phyloP scores from a whole-genome alignment of 2,888 invertebrate genomes.

The Xanthia icteritia region DNA sequence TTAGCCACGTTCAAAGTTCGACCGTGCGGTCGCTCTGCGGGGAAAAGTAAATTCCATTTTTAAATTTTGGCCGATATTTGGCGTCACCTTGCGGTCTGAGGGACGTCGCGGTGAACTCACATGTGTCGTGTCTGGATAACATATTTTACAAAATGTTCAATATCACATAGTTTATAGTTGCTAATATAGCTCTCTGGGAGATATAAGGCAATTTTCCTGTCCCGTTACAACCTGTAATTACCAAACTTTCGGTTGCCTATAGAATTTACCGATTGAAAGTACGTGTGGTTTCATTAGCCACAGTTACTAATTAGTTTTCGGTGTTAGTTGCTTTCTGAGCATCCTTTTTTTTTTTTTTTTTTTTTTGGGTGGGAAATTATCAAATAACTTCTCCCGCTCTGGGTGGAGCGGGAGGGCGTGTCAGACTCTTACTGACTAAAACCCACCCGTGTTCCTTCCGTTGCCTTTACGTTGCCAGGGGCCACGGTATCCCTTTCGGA shows the following conservation, averaged over 20 bases:
- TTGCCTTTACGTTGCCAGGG: too few species aligned
- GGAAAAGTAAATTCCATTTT: conserved; percentile 63
- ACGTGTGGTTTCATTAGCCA: conserved; percentile 20
- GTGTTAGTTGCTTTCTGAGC: conserved; percentile 4
- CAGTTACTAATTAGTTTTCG: conserved; percentile 24
- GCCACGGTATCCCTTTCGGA: too few species aligned
- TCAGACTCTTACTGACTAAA: too few species aligned
- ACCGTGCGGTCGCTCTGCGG: conserved; percentile 38
- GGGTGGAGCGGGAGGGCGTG: too few species aligned
- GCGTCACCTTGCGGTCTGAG: conserved; percentile 64
- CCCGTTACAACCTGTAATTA: conserved; percentile 28
- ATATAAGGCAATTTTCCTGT: conserved; percentile 27
- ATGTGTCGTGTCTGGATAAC: conserved; percentile 23
- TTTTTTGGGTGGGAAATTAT: too few species aligned
- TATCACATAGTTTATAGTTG: conserved; percentile 45
- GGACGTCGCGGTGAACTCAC: conserved; percentile 36
- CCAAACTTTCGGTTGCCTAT: conserved; percentile 19
- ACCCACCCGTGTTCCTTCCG: too few species aligned
- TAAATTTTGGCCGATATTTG: conserved; percentile 62
- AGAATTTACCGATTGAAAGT: conserved; percentile 24
- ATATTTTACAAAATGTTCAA: conserved; percentile 38
- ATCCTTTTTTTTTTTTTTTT: too few species aligned
- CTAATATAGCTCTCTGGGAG: conserved; percentile 8
- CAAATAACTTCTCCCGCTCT: too few species aligned
- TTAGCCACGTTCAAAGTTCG: conserved; percentile 39